Evolutionary conservation across 2,888 invertebrate genomes (phyloP), one percentile per base, ranked within the genome.

Genomic region (Galerucella nymphaeae): DNA sequence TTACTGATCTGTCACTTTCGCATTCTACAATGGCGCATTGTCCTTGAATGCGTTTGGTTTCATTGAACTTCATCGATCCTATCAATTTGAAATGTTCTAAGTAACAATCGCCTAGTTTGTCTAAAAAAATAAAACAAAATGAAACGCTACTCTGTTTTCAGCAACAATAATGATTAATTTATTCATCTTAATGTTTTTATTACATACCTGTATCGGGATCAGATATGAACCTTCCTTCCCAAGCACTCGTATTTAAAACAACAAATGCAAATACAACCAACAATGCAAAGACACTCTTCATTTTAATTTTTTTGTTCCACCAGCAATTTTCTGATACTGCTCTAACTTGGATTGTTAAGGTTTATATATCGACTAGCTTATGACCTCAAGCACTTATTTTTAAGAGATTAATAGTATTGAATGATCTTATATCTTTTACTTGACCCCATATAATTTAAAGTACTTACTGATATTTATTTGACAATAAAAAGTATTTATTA

Each of bases 181-280:
- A n/a, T n/a, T n/a, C n/a, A n/a, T n/a, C n/a, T n/a, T n/a, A n/a
- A n/a, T 42, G 41, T 58, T 68, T 59, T 4, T 62, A 16, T 30
- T 38, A 58, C 62, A 16, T 62, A 74, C 74, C 67, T 53, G 57
- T 65, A 53, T 38, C 48, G 8, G 74, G 71, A 50, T 74, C 71
- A 20, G 64, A 42, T 65, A 5, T 14, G 41, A 68, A 57, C 38
- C 58, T 30, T 42, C 30, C 65, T 48, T 57, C 41, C 71, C 71
- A 74, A 59, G 68, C 68, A 9, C 69, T 42, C n/a, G 45, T 71
- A 16, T 64, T 50, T 23, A 73, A 38, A 30, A 50, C 70, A 18
- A 68, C 30, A 70, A 65, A 41, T 30, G 45, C 45, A n/a, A 70
- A 42, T 63, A 11, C n/a, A 61, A 61, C 8, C n/a, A 8, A 38